These are phyloP conservation scores for Mythimna loreyi DNA, from an alignment of 2,888 invertebrate genomes.

Conservation along the genomic window DNA sequence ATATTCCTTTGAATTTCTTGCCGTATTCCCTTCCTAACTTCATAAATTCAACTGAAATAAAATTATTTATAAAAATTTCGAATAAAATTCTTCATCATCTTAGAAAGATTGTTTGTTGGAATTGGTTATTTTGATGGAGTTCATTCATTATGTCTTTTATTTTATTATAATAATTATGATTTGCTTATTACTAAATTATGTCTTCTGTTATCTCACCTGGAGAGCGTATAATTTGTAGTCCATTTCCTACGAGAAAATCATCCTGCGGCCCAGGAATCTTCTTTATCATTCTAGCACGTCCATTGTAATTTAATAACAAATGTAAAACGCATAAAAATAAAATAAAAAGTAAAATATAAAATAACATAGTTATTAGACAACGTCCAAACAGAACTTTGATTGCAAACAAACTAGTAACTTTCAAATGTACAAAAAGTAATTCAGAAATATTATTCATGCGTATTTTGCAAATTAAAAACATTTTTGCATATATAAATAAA, in stretches of 20 bases:
- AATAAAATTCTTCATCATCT: background rate
- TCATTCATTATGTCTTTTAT: too few species aligned
- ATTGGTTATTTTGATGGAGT: background rate
- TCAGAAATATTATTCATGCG: background rate
- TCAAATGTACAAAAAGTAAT: background rate
- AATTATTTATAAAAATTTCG: background rate
- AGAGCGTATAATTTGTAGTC: slow-evolving; percentile 55
- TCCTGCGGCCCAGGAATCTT: slow-evolving; percentile 74
- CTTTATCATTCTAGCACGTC: slow-evolving; percentile 66
- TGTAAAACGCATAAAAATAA: slow-evolving; percentile 59
- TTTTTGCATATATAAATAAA: slow-evolving; percentile 9
- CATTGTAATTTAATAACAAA: slow-evolving; percentile 62
- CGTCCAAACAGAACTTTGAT: slow-evolving; percentile 10
- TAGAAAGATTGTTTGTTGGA: background rate
- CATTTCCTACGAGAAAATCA: slow-evolving; percentile 71
- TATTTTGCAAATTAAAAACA: background rate
- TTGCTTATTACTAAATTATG: too few species aligned
- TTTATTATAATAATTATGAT: too few species aligned
- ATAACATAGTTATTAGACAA: slow-evolving; percentile 50
- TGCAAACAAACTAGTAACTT: slow-evolving; percentile 10
- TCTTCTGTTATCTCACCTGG: slow-evolving; percentile 64
- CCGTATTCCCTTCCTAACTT: slow-evolving; percentile 67
- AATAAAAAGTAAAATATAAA: slow-evolving; percentile 43
- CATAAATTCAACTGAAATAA: slow-evolving; percentile 72
- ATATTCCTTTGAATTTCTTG: slow-evolving; percentile 71